Percentiles rank a stretch among this genome's conserved stretches.
Conservation (phyloP, 2,888 invertebrate species). For the Hemaris fuciformis region DNA sequence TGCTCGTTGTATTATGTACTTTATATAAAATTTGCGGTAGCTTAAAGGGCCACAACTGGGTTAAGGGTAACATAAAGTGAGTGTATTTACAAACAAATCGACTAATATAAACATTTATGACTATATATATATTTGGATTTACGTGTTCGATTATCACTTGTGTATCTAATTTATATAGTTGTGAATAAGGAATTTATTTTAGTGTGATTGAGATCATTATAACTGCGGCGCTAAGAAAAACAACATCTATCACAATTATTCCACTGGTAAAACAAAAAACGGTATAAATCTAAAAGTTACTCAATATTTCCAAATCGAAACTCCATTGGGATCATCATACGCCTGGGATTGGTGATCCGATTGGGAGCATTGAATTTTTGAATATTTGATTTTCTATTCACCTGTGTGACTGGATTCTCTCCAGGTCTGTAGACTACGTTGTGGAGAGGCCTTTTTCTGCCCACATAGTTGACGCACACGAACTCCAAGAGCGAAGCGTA, state of each 20-base stretch:
- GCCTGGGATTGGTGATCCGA: not conserved
- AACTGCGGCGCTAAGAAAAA: constrained; percentile 38
- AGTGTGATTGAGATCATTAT: constrained; percentile 25
- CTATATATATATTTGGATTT: not conserved
- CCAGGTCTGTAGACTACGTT: constrained; percentile 94
- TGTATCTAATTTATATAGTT: not conserved
- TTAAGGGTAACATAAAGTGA: constrained; percentile 16
- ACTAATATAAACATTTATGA: not conserved
- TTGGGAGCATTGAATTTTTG: not conserved
- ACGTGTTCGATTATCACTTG: not conserved
- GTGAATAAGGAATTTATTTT: constrained; percentile 11
- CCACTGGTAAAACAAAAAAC: not conserved
- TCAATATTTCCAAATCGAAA: not conserved
- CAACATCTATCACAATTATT: constrained; percentile 41
- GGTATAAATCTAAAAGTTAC: not conserved
- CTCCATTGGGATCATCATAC: not conserved
- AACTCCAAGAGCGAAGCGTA: constrained; percentile 96
- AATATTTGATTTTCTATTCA: constrained; percentile 58
- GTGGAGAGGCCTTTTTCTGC: constrained; percentile 93
- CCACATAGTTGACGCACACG: constrained; percentile 97
- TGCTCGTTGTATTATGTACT: not conserved
- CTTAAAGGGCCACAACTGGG: constrained; percentile 1
- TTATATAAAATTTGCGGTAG: not conserved
- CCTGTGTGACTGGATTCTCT: constrained; percentile 95
- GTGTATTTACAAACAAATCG: constrained; percentile 33